Base-by-base conservation (phyloP, 1,140 invertebrate species). In the Drosophila nikananu region DNA sequence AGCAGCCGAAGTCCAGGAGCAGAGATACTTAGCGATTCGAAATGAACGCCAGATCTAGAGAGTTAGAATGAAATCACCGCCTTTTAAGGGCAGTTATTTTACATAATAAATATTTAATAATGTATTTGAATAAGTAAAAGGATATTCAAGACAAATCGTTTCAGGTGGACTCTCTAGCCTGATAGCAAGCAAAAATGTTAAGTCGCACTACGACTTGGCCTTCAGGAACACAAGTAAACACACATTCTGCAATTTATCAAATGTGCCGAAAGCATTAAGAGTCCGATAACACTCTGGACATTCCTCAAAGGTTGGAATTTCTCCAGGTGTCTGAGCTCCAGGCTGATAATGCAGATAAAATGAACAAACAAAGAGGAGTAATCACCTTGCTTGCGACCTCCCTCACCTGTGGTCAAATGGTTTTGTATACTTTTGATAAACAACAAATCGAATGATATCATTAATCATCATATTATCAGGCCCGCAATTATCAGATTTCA, bases 381-480 rank as follows among this genome's bases (percentile, higher is more conserved):
- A 49, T 27, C 48, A 49, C 48, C 48, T n/a, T 10, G 48, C 48
- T 27, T 49, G 32, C 17, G 51, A 32, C 17, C n/a, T 32, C 8
- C 17, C n/a, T 32, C 8, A 15, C 12, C 3, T 32, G 51, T 32
- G 51, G 51, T 52, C 51, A 52, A 32, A 4, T 32, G 10, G 27
- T 3, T 12, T 52, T 19, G 10, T 52, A 52, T 32, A 52, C n/a
- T 52, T 52, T 32, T 32, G 51, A 52, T 52, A 52, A 52, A 52
- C 6, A 52, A 32, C 32, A 52, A 19, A 32, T 52, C 27, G 51
- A 19, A 7, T 51, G 25, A 51, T 27, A 21, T 13, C 27, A 52
- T 52, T 52, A 5, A 52, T 52, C n/a, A 51, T 51, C 25, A 6
- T 19, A 30, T 30, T 30, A 51, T 52, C 25, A 30, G 49, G n/a